phyloP scores from a whole-genome alignment of 2,113 vertebrate species.

The Calypte anna region DNA sequence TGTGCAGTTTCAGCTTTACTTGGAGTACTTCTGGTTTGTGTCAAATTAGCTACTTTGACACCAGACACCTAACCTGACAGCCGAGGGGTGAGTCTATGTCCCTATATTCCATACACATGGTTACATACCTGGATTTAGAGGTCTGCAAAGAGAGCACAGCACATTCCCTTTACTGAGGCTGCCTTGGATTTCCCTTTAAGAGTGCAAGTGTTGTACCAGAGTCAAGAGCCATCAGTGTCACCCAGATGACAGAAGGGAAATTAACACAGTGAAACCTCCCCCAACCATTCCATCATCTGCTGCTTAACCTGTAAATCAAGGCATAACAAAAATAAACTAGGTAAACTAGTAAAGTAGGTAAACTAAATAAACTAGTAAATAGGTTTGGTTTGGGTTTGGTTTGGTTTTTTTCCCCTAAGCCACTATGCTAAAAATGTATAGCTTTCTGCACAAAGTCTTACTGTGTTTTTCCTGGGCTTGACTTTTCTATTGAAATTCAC shows the following conservation, averaged over 20 bases:
- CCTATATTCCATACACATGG: not conserved
- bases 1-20: not conserved
- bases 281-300: not conserved
- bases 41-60: not conserved
- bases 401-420: not conserved
- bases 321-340: not conserved
- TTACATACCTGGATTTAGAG: not conserved
- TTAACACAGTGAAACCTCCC: not conserved
- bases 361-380: too few species aligned
- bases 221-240: not conserved
- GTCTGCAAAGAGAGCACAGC: not conserved
- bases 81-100: not conserved
- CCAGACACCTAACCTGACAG: not conserved
- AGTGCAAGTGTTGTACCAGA: not conserved
- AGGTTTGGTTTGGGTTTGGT: too few species aligned
- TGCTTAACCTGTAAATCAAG: not conserved
- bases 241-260: not conserved
- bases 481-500: not conserved
- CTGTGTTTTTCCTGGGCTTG: not conserved
- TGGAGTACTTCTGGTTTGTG: not conserved
- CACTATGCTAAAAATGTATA: rapidly evolving
- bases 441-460: not conserved
- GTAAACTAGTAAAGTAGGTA: too few species aligned
- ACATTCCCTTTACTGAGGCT: not conserved
- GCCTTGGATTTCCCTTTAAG: not conserved